phyloP scores from a whole-genome alignment of 2,113 vertebrate genomes.

The Misgurnus anguillicaudatus region DNA sequence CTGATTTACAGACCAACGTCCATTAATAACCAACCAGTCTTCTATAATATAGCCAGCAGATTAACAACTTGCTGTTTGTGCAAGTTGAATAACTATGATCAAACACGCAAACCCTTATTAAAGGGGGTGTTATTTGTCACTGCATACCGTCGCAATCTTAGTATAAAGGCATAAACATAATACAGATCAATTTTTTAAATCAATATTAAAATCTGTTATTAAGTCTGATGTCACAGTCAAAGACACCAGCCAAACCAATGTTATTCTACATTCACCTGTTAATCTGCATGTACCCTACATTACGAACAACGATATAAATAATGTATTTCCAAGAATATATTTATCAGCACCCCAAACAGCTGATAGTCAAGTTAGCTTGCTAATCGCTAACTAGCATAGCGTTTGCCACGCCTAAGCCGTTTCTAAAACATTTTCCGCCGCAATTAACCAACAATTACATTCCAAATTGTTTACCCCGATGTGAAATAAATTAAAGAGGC shows the following conservation, averaged over 20 bases:
- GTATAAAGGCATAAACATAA: too few species aligned
- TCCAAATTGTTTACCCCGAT: neutral
- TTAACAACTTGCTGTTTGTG: neutral
- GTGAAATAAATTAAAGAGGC: neutral
- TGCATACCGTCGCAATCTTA: too few species aligned
- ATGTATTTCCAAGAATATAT: neutral
- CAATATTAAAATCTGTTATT: conserved; percentile 15
- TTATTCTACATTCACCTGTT: neutral
- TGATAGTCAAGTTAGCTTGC: conserved; percentile 24
- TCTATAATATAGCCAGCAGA: conserved; percentile 8
- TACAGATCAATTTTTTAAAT: neutral
- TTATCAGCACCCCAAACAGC: neutral
- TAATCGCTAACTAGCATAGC: conserved; percentile 35
- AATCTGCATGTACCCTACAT: neutral
- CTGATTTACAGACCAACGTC: conserved; percentile 9
- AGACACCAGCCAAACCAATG: neutral
- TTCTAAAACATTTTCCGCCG: neutral
- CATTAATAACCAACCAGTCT: conserved; percentile 9
- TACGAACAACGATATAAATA: neutral
- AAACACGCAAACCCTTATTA: neutral
- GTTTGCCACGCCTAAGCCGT: conserved; percentile 50
- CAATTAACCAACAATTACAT: neutral
- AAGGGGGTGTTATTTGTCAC: too few species aligned
- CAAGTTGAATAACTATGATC: neutral
- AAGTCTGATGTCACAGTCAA: neutral